Evolutionary conservation across 2,888 invertebrate species (phyloP), one percentile per base, ranked within the genome.

Genomic region (Yponomeuta evonymella): DNA sequence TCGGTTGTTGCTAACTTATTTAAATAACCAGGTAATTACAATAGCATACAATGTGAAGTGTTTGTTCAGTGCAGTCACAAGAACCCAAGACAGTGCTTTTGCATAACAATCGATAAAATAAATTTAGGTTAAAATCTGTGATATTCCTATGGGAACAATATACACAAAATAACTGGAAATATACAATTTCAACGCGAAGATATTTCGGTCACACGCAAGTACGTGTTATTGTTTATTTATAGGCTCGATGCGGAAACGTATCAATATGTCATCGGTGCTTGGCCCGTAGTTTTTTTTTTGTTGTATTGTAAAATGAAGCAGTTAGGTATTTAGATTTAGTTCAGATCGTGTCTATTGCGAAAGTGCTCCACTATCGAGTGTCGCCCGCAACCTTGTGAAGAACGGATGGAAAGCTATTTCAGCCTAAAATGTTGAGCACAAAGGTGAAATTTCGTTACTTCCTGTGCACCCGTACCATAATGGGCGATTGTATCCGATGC

Each of bases 41-140:
- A 75, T 75, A 74, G 72, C 76, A 71, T 72, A 73, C 74, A 74
- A 77, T 74, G 74, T 78, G 72, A 80, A 77, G 75, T 79, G 80
- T 83, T 76, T 75, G 76, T 76, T 75, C 74, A 75, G 79, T 82
- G 82, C 84, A 80, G 76, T 73, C 76, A 81, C 74, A 77, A 83
- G 88, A 86, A 88, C 80, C 87, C 86, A 88, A 84, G 72, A 75
- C 76, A 81, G 87, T 90, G 89, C 90, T 90, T 90, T 90, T 88
- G 90, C 90, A 89, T 89, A 90, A 90, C 89, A 92, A 92, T 92
- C 90, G 89, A 92, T 92, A 86, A 84, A 86, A 86, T 84, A 86
- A 86, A 91, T 90, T 89, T 90, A 91, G 92, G 91, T 92, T 91
- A 91, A 90, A 85, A 90, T 87, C 85, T 88, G 79, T 81, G 83